phyloP scores from a whole-genome alignment of 1,140 invertebrate species.

The Drosophila willistoni region DNA sequence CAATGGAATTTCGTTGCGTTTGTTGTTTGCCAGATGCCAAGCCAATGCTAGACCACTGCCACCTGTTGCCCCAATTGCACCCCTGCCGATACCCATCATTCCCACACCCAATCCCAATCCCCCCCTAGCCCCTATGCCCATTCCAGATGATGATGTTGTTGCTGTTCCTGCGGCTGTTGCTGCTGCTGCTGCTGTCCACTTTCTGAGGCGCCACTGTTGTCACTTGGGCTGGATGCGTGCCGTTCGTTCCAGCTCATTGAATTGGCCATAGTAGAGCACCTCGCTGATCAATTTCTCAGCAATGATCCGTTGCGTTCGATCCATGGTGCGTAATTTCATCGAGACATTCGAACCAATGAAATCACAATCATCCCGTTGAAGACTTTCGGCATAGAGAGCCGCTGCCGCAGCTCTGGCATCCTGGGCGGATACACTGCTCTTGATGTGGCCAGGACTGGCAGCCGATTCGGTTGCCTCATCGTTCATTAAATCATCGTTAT shows the following conservation, averaged over 20 bases:
- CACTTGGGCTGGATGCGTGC: constrained; percentile 81
- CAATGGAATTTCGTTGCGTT: constrained; percentile 63
- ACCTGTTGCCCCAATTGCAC: constrained; percentile 19
- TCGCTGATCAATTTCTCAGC: constrained; percentile 83
- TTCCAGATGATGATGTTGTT: not conserved
- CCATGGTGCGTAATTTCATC: constrained; percentile 82
- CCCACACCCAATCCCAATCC: constrained; percentile 6
- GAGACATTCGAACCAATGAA: constrained; percentile 83
- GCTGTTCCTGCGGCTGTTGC: not conserved
- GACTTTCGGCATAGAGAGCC: constrained; percentile 71
- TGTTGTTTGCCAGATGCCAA: constrained; percentile 61
- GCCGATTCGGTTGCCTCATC: constrained; percentile 72
- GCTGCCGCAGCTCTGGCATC: constrained; percentile 62
- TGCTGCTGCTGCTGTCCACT: constrained; percentile 41
- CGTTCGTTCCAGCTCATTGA: constrained; percentile 76
- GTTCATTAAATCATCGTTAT: constrained; percentile 60
- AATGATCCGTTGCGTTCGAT: constrained; percentile 81
- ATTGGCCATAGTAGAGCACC: constrained; percentile 83
- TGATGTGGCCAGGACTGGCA: constrained; percentile 65
- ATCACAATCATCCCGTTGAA: constrained; percentile 73
- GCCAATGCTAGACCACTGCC: constrained; percentile 24
- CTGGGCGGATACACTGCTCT: constrained; percentile 72
- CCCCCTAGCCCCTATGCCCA: not conserved
- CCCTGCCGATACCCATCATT: constrained; percentile 31
- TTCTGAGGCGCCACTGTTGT: constrained; percentile 59